phyloP scores from a whole-genome alignment of 2,797 vertebrate species.

The Scolopax rusticola region DNA sequence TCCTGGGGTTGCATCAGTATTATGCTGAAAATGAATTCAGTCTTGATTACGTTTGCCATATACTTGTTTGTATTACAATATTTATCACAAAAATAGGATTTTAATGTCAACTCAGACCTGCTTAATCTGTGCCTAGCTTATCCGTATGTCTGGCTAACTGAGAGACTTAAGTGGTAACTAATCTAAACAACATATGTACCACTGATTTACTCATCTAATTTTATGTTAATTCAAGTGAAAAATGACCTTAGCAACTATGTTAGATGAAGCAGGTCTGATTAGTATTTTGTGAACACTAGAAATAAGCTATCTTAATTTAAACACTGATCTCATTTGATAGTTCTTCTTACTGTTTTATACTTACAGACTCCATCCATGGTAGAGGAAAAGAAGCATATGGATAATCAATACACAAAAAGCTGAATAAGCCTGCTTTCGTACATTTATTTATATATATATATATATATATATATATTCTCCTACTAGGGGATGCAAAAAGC shows the following conservation, averaged over 20 bases:
- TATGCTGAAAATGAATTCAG: background rate
- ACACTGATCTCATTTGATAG: background rate
- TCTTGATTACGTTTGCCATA: background rate
- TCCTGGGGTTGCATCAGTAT: background rate
- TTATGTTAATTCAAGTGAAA: constrained; percentile 50
- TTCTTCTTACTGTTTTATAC: background rate
- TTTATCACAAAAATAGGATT: constrained; percentile 35
- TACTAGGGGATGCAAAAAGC: background rate
- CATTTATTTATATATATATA: too few relatives aligned
- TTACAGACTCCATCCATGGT: background rate
- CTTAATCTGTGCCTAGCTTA: constrained; percentile 61
- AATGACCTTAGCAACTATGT: background rate
- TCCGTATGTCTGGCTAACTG: constrained; percentile 23
- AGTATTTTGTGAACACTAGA: constrained; percentile 13
- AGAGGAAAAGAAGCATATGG: background rate
- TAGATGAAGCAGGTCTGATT: background rate
- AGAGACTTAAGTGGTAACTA: constrained; percentile 57
- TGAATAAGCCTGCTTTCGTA: background rate
- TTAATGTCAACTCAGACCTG: constrained; percentile 46
- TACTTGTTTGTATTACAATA: constrained; percentile 9
- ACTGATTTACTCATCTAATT: constrained; percentile 48
- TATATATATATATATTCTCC: background rate
- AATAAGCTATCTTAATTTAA: constrained; percentile 24
- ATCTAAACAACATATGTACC: constrained; percentile 47
- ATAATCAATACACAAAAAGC: background rate